Base-by-base conservation (phyloP, 2,888 invertebrate genomes). In the Erebia aethiops region DNA sequence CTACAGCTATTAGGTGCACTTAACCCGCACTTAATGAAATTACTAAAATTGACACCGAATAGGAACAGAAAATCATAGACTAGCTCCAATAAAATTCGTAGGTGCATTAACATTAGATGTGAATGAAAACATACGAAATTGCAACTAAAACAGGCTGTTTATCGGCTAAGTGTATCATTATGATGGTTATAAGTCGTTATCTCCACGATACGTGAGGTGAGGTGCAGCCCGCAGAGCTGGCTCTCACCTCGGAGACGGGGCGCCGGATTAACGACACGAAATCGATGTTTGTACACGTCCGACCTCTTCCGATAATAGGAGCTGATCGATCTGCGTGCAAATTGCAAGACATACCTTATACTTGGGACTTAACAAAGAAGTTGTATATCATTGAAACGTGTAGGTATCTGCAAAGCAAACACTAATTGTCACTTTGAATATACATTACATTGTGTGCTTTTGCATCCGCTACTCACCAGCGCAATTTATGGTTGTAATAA, bases 221-320 rank as follows among this genome's bases (percentile, higher is more conserved):
- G 84, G 79, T 84, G 80, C 78, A 56, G 61, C 61, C 57, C 69
- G 51, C 81, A 81, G 82, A 82, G 83, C 80, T 82, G 84, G 82
- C 87, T 89, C 90, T 90, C 90, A 88, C 88, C 87, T 87, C 86
- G 79, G 76, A 77, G 86, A 85, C 86, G 81, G 82, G 82, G 82
- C 82, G 84, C 80, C 82, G 86, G 86, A 90, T 89, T 90, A 92
- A 91, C 91, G 89, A 90, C 89, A 86, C 88, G 87, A 91, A 91
- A 90, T 90, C 88, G 90, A 88, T 93, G 92, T 92, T 92, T 93
- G 91, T 89, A 92, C 93, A 92, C 92, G 92, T 92, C 89, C 91
- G 87, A 91, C 91, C 91, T 89, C 92, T 87, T 84, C 90, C 87
- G 87, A 91, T 92, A 93, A 92, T 91, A 86, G 87, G 86, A 87